These are phyloP conservation scores for Zaprionus camerounensis DNA, from an alignment of 1,140 invertebrate genomes.

Conservation along the genomic window DNA sequence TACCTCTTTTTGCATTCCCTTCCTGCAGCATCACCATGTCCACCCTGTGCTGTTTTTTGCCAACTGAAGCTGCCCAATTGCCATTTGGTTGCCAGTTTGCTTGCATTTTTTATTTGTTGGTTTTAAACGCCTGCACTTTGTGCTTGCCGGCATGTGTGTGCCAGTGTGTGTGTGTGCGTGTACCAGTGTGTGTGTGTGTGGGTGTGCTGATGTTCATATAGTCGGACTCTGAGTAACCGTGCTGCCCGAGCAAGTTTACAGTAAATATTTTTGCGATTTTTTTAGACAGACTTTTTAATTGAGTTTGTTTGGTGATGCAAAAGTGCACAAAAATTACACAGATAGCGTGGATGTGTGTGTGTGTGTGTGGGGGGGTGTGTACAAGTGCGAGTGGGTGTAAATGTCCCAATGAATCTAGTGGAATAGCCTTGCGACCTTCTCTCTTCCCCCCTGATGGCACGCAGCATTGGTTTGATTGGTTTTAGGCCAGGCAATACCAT, in stretches of 20 bases:
- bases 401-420: neutral
- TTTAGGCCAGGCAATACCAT: constrained; percentile 55
- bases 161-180: constrained; percentile 11
- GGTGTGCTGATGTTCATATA: constrained; percentile 71
- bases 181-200: neutral
- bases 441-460: neutral
- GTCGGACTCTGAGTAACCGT: constrained; percentile 37
- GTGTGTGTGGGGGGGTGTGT: neutral
- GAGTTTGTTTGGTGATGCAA: constrained; percentile 82
- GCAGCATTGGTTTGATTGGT: constrained; percentile 78
- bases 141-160: constrained; percentile 27
- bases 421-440: neutral
- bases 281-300: constrained; percentile 80
- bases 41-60: neutral
- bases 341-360: constrained; percentile 37
- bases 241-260: constrained; percentile 65
- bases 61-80: constrained; percentile 73
- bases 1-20: neutral
- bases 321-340: constrained; percentile 81
- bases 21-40: neutral
- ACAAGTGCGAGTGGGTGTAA: neutral
- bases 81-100: constrained; percentile 80
- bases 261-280: constrained; percentile 82
- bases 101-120: constrained; percentile 81
- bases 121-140: constrained; percentile 77